A percentile compares a stretch with the other conserved stretches of the same genome.
phyloP scores from a whole-genome alignment of 2,797 vertebrate genomes.

The Staurois parvus region DNA sequence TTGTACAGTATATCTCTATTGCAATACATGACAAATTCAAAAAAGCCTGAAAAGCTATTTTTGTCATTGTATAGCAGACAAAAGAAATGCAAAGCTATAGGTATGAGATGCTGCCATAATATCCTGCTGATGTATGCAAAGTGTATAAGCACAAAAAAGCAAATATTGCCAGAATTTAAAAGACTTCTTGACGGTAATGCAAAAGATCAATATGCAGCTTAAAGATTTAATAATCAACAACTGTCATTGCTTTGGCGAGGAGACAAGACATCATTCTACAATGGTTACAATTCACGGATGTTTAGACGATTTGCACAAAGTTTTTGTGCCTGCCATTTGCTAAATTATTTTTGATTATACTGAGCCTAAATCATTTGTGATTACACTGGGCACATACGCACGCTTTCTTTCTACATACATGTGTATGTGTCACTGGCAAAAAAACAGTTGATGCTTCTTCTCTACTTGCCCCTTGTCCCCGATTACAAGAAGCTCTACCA shows the following conservation, averaged over 20 bases:
- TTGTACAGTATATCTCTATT: no score
- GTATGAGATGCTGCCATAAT: not conserved
- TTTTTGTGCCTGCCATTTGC: not conserved
- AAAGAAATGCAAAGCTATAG: not conserved
- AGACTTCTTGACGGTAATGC: constrained; percentile 13
- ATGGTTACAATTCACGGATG: not conserved
- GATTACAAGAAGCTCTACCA: no score
- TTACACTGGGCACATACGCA: not conserved
- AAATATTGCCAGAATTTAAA: not conserved
- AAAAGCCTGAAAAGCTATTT: not conserved
- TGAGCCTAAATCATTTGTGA: not conserved
- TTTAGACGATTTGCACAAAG: not conserved
- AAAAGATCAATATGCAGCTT: constrained; percentile 44
- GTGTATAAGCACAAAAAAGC: not conserved
- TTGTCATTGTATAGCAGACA: not conserved
- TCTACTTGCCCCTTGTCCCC: no score
- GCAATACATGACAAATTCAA: no score
- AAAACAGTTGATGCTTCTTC: no score
- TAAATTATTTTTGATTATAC: not conserved
- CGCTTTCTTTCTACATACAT: no score
- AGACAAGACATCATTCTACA: not conserved
- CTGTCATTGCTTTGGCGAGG: not conserved
- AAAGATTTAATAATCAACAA: constrained; percentile 2
- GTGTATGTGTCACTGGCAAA: no score
- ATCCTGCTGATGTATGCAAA: constrained; percentile 29